phyloP scores from a whole-genome alignment of 2,888 invertebrate species.

The Drosophila lacicola region DNA sequence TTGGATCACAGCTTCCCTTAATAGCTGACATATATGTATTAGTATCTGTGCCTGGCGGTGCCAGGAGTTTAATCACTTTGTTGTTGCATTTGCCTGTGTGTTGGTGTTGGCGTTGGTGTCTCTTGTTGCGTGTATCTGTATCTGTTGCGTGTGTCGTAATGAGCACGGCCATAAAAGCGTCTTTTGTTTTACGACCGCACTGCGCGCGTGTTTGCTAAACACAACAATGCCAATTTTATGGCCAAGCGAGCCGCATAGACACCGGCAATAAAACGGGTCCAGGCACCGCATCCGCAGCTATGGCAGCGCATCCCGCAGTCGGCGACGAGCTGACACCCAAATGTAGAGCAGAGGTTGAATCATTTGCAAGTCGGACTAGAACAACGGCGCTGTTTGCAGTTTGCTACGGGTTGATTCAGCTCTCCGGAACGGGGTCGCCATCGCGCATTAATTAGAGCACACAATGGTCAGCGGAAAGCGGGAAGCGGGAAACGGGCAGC shows the following conservation, averaged over 20 bases:
- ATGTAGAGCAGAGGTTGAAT: conserved; percentile 70
- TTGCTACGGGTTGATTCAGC: conserved; percentile 48
- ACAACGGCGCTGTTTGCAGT: conserved; percentile 50
- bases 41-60: conserved; percentile 21
- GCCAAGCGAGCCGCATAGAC: conserved; percentile 47
- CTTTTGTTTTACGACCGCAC: conserved; percentile 83
- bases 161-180: conserved; percentile 77
- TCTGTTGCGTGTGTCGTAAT: conserved; percentile 74
- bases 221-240: conserved; percentile 79
- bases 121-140: conserved; percentile 25
- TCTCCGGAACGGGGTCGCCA: conserved; percentile 57
- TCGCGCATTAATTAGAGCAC: conserved; percentile 75
- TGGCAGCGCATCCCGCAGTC: conserved; percentile 4
- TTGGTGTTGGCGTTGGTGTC: conserved; percentile 20
- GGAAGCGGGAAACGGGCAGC: conserved; percentile 25
- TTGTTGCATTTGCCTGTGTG: background rate
- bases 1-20: background rate
- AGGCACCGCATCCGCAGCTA: conserved; percentile 40
- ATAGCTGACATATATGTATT: background rate
- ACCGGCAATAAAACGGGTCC: conserved; percentile 45
- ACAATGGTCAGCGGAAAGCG: conserved; percentile 53
- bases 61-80: conserved; percentile 15
- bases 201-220: conserved; percentile 77
- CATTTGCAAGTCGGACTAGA: conserved; percentile 50
- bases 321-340: conserved; percentile 62